Evolutionary conservation across 1,140 invertebrate genomes (phyloP).

Genomic region (Drosophila burlai): DNA sequence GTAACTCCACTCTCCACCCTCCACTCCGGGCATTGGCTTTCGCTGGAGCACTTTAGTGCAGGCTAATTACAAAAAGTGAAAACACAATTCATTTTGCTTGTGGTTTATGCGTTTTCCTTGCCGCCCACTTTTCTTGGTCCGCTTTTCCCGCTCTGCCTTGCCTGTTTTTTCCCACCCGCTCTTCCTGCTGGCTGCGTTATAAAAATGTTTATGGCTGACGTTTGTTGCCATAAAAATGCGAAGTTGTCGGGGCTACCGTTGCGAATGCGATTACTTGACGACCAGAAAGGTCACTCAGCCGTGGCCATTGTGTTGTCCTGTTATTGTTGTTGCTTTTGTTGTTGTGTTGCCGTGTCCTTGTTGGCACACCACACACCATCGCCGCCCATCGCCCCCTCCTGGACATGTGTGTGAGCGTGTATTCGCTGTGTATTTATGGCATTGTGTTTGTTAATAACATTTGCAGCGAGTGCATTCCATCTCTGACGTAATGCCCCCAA

Average conservation of each 20-base stretch:
- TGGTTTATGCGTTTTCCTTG: slow-evolving; percentile 67
- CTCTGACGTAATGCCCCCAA: slow-evolving; percentile 57
- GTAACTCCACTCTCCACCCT: not conserved
- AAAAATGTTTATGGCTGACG: slow-evolving; percentile 75
- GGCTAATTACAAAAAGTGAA: slow-evolving; percentile 80
- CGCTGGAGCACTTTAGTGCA: slow-evolving; percentile 45
- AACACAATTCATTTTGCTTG: slow-evolving; percentile 79
- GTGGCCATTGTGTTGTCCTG: slow-evolving; percentile 43
- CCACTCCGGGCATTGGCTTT: not conserved
- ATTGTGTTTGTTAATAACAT: slow-evolving; percentile 69
- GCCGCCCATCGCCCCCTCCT: not conserved
- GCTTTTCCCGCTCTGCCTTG: slow-evolving; percentile 2
- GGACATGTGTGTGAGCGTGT: slow-evolving; percentile 11
- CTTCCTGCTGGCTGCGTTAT: slow-evolving; percentile 58
- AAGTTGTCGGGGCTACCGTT: slow-evolving; percentile 65
- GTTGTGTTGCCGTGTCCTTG: slow-evolving; percentile 33
- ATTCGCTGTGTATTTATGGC: slow-evolving; percentile 53
- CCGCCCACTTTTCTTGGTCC: slow-evolving; percentile 5
- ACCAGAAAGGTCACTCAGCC: slow-evolving; percentile 67
- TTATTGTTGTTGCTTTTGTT: slow-evolving; percentile 9
- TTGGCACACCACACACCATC: slow-evolving; percentile 4
- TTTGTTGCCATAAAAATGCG: slow-evolving; percentile 71
- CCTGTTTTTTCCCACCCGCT: not conserved
- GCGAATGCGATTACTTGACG: slow-evolving; percentile 64
- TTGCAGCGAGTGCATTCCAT: slow-evolving; percentile 68